Evolutionary conservation across 2,797 vertebrate species (phyloP).

Genomic region (Anas flavirostris): DNA sequence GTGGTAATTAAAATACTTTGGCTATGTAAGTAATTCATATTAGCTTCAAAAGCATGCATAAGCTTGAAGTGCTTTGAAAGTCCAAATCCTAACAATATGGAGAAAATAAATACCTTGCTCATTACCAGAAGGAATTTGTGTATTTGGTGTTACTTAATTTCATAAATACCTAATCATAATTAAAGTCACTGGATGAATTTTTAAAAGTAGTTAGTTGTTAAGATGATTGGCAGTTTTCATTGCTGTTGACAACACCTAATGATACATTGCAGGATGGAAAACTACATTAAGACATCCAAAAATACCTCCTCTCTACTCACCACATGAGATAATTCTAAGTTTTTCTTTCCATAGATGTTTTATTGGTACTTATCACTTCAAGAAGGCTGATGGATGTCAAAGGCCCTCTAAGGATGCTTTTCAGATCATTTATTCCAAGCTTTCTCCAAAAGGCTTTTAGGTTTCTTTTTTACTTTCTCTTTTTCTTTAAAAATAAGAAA

Average conservation of each 20-base stretch:
- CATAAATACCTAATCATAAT: conserved; percentile 79
- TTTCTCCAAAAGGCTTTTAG: background rate
- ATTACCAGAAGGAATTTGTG: conserved; percentile 66
- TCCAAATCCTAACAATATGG: background rate
- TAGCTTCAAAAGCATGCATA: background rate
- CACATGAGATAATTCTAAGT: conserved; percentile 37
- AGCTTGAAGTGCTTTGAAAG: background rate
- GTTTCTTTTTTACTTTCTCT: no score
- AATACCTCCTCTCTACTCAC: conserved; percentile 53
- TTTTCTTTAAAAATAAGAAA: background rate
- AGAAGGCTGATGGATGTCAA: conserved; percentile 52
- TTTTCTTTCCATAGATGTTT: conserved; percentile 30
- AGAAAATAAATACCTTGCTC: conserved; percentile 55
- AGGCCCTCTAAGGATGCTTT: conserved; percentile 11
- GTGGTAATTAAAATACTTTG: background rate
- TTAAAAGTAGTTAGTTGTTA: conserved; percentile 74
- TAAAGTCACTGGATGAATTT: conserved; percentile 73
- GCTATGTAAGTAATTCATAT: background rate
- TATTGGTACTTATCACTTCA: conserved; percentile 43
- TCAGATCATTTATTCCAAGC: conserved; percentile 3
- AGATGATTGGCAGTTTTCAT: conserved; percentile 77
- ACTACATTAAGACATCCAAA: conserved; percentile 69
- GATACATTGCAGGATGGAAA: conserved; percentile 58
- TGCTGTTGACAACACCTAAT: conserved; percentile 77
- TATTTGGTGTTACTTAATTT: conserved; percentile 67